These are phyloP conservation scores for Cepaea hortensis DNA, from an alignment of 2,888 invertebrate species.

Conservation along the genomic window DNA sequence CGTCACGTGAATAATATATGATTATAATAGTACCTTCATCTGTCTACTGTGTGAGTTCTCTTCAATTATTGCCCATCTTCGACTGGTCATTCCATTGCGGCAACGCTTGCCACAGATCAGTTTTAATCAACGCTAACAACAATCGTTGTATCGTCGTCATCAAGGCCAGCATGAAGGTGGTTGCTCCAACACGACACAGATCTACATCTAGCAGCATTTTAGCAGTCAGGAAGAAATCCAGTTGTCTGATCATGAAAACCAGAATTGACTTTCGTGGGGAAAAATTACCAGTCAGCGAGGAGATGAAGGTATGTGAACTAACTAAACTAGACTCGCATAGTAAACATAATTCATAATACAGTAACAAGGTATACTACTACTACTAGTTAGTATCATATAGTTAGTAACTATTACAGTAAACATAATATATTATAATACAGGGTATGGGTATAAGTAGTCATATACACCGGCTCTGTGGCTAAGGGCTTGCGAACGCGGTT, in stretches of 20 bases:
- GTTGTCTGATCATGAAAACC: constrained; percentile 41
- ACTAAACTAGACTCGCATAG: not conserved
- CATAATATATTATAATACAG: too few relatives aligned
- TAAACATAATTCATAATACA: not conserved
- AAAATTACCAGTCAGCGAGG: constrained; percentile 42
- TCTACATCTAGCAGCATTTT: not conserved
- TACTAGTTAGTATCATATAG: not conserved
- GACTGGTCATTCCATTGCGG: not conserved
- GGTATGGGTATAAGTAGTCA: too few relatives aligned
- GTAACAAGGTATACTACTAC: not conserved
- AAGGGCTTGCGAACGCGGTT: too few relatives aligned
- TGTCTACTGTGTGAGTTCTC: not conserved
- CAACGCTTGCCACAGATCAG: not conserved
- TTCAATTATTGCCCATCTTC: not conserved
- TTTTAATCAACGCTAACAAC: not conserved
- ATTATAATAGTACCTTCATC: not conserved
- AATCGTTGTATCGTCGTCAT: not conserved
- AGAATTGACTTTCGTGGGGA: constrained; percentile 42
- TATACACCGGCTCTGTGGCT: too few relatives aligned
- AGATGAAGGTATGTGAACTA: constrained; percentile 39
- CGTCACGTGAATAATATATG: too few relatives aligned
- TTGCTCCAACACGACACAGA: constrained; percentile 9
- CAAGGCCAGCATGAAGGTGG: constrained; percentile 29
- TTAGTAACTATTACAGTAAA: not conserved
- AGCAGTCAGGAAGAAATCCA: constrained; percentile 38